phyloP scores from a whole-genome alignment of 2,113 vertebrate genomes.

The Ovibos moschatus region DNA sequence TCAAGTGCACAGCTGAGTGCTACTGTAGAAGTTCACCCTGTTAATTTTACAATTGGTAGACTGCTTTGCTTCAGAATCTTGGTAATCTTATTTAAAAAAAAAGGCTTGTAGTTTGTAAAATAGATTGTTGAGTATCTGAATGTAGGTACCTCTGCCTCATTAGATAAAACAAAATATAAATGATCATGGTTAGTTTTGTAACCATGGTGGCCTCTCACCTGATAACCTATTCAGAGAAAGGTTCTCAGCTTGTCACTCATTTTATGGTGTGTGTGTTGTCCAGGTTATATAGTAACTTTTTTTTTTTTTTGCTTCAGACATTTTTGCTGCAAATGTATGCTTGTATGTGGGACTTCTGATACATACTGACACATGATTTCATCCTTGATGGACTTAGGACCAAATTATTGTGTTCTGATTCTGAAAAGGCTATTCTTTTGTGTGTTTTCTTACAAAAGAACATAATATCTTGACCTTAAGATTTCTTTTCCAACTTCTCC shows the following conservation, averaged over 20 bases:
- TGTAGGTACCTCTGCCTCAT: background rate
- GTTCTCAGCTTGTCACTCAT: background rate
- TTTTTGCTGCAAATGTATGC: background rate
- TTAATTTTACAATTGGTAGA: background rate
- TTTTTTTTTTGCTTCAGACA: background rate
- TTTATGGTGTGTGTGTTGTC: background rate
- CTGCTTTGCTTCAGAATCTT: constrained; percentile 6
- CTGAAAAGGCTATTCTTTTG: background rate
- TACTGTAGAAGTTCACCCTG: background rate
- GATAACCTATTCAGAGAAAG: background rate
- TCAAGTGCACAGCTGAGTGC: background rate
- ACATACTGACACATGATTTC: background rate
- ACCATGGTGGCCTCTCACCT: background rate
- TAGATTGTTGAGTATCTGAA: background rate
- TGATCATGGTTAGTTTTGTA: background rate
- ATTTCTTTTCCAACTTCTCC: background rate
- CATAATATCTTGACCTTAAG: background rate
- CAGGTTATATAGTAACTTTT: background rate
- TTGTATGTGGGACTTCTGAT: constrained; percentile 17
- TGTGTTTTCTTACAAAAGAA: background rate
- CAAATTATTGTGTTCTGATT: background rate
- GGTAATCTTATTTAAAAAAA: background rate
- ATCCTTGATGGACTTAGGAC: background rate
- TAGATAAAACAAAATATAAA: background rate
- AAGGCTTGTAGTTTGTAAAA: background rate